These are phyloP conservation scores for Myxocyprinus asiaticus DNA, from an alignment of 2,113 vertebrate species.

Conservation along the genomic window DNA sequence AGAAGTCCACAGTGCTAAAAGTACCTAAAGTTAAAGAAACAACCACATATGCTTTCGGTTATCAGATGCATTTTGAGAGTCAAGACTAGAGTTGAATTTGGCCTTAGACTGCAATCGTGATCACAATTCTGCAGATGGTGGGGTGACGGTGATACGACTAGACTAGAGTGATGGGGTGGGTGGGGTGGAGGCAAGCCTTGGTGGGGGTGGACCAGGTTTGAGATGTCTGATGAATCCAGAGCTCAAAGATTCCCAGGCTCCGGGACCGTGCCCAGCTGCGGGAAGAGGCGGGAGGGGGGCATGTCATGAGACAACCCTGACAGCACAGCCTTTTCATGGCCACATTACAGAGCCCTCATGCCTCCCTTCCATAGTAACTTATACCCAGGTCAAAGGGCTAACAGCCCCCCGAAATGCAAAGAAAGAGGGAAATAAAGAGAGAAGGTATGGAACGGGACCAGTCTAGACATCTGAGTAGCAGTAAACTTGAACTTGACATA, in stretches of 20 bases:
- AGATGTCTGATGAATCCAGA: constrained; percentile 60
- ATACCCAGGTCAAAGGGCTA: constrained; percentile 74
- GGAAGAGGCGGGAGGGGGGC: constrained; percentile 55
- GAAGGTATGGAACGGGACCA: too few species aligned
- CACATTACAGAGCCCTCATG: constrained; percentile 69
- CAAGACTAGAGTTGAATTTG: neutral
- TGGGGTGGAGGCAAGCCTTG: constrained; percentile 15
- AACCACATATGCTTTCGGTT: too few species aligned
- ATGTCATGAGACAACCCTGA: constrained; percentile 73
- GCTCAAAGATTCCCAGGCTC: constrained; percentile 68
- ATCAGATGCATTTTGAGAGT: neutral
- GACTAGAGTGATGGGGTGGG: constrained; percentile 44
- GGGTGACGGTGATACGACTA: constrained; percentile 37
- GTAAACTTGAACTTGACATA: constrained; percentile 57
- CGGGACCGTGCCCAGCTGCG: constrained; percentile 63
- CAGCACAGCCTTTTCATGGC: constrained; percentile 75
- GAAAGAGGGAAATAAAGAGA: neutral
- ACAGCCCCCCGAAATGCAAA: constrained; percentile 43
- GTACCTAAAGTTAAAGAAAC: too few species aligned
- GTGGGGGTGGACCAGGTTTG: constrained; percentile 33
- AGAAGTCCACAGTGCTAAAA: too few species aligned
- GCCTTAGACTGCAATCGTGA: neutral
- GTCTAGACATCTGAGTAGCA: constrained; percentile 44
- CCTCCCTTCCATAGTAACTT: constrained; percentile 72
- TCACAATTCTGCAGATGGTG: constrained; percentile 28